Base-by-base conservation (phyloP, 2,797 vertebrate genomes). In the Molossus molossus region DNA sequence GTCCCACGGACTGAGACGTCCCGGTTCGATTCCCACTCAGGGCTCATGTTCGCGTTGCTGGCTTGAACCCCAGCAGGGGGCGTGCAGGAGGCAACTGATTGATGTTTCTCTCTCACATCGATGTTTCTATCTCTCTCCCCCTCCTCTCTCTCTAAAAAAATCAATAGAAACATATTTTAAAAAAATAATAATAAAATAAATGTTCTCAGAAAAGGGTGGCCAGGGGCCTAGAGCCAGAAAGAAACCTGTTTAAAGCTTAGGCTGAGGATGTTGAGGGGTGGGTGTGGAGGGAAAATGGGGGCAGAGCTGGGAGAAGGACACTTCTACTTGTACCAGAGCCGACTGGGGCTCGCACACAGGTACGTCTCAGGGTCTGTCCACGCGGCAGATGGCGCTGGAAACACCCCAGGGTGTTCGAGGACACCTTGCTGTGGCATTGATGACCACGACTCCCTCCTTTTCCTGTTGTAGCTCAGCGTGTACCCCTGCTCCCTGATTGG, bases 381-480 rank as follows among this genome's bases (percentile, higher is more conserved):
- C 21, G 27, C 10, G 33, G 4, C 40, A 11, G 5, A 15, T 1
- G 23, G 9, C 2, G 13, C 18, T 55, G 37, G 25, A 64, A 64
- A 18, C 29, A 13, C 4, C 33, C 53, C 76, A 29, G 0, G 4
- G 2, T 18, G 55, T 69, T 45, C 3, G 67, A 83, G 45, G 50
- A 62, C 23, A 58, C 20, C 9, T 7, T 58, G 25, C 3, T 50
- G 2, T 29, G 11, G 11, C 33, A 77, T 6, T 55, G 37, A 70
- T 55, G 50, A 77, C 1, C 48, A 3, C 5, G 6, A 33, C 21
- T 20, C 15, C 6, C 27, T 23, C 73, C 33, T 73, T 72, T 85
- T 65, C 60, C 5, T 65, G 76, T 85, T 88, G 82, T 75, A 33
- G 50, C 29, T 83, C 67, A 92, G 87, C 69, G 60, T 27, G 15